Percentiles rank a stretch among this genome's conserved stretches.
Evolutionary conservation across 1,140 invertebrate species (phyloP).

Genomic region (Dendroctonus valens): DNA sequence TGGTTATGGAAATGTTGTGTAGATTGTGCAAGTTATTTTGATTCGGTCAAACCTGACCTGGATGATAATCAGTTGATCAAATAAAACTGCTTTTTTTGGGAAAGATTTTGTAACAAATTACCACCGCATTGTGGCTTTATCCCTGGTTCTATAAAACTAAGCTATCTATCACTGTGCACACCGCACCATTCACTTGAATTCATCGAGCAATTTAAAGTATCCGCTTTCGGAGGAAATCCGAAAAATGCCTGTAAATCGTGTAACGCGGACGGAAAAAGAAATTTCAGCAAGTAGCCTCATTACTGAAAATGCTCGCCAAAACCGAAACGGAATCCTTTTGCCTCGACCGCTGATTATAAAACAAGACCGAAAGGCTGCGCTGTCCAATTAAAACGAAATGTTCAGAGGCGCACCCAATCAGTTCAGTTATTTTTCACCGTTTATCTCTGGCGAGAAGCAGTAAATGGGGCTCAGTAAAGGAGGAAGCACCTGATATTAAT

Average conservation of each 20-base stretch:
- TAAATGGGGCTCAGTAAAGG: no score
- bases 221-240: constrained; percentile 17
- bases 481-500: no score
- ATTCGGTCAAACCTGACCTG: no score
- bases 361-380: constrained; percentile 11
- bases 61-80: no score
- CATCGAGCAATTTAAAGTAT: constrained; percentile 12
- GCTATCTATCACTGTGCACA: neutral
- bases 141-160: no score
- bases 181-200: neutral
- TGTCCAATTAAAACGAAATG: constrained; percentile 21
- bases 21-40: no score
- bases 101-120: no score
- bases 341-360: constrained; percentile 25
- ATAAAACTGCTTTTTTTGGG: no score
- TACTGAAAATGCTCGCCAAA: constrained; percentile 23
- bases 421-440: no score
- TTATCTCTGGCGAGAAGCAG: no score
- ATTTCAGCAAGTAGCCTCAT: constrained; percentile 24
- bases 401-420: constrained; percentile 1
- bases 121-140: no score
- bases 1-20: no score
- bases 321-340: constrained; percentile 23
- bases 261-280: constrained; percentile 19
- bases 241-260: constrained; percentile 29